phyloP scores from a whole-genome alignment of 2,797 vertebrate species.

The Mormyrus proboscirostris region DNA sequence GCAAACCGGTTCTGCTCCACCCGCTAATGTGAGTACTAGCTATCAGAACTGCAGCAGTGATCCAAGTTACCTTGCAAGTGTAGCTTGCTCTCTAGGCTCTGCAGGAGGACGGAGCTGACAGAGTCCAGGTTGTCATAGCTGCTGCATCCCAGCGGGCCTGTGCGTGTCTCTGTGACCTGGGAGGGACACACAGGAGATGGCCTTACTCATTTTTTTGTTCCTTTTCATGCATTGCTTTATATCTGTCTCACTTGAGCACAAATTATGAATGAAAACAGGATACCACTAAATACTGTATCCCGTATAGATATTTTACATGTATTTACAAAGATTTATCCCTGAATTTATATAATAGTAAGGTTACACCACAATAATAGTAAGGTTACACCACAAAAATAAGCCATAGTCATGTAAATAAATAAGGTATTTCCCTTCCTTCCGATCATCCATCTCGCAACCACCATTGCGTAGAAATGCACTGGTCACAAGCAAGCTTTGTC shows the following conservation, averaged over 20 bases:
- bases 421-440: not conserved
- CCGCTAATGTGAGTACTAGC: not conserved
- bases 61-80: conserved; percentile 88
- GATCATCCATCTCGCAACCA: not conserved
- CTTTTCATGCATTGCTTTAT: not conserved
- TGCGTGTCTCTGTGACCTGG: conserved; percentile 96
- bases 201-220: not conserved
- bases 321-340: not conserved
- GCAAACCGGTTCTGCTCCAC: not conserved
- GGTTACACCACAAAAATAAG: not conserved
- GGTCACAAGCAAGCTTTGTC: not conserved
- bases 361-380: not conserved
- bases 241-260: not conserved
- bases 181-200: conserved; percentile 37
- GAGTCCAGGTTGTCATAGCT: conserved; percentile 99
- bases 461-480: not conserved
- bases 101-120: conserved; percentile 95
- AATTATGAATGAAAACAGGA: not conserved
- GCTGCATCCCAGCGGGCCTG: conserved; percentile 94
- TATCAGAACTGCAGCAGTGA: not conserved
- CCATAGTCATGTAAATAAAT: not conserved
- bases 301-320: not conserved
- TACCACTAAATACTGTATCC: not conserved
- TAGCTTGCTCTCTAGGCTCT: conserved; percentile 98
- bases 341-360: not conserved